Conservation (phyloP, 2,888 invertebrate genomes). For the Hypomecis atomaria region DNA sequence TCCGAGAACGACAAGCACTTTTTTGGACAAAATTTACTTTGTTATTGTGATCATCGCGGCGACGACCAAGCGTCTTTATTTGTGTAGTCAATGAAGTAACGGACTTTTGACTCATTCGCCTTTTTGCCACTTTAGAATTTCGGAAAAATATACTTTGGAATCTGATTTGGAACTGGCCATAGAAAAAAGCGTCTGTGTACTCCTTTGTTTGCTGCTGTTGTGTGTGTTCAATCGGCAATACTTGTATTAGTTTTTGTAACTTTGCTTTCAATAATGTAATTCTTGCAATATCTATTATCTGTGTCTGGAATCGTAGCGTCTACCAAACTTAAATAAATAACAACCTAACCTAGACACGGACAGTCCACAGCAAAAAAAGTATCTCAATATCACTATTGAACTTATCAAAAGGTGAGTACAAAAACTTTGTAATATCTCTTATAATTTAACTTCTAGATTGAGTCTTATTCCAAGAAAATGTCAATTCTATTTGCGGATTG, state of each 20-base stretch:
- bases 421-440: background rate
- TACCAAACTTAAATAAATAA: constrained; percentile 6
- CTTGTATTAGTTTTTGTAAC: constrained; percentile 7
- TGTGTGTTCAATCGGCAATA: constrained; percentile 3
- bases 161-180: background rate
- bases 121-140: constrained; percentile 29
- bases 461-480: constrained; percentile 2
- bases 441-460: constrained; percentile 1
- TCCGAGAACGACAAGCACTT: constrained; percentile 32
- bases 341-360: constrained; percentile 1
- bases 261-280: constrained; percentile 14
- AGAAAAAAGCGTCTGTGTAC: constrained; percentile 9
- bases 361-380: constrained; percentile 1
- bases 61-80: constrained; percentile 29
- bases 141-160: constrained; percentile 17
- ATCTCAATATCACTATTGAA: background rate
- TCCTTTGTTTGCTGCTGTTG: constrained; percentile 5
- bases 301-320: constrained; percentile 9
- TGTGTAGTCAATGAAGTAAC: constrained; percentile 35
- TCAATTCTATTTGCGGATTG: constrained; percentile 2
- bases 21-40: constrained; percentile 35
- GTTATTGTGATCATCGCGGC: constrained; percentile 24
- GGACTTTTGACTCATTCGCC: constrained; percentile 25
- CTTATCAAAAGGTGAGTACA: background rate
- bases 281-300: constrained; percentile 9